Base-by-base conservation (phyloP, 2,113 vertebrate genomes). In the Tenebrosternarchus preto region DNA sequence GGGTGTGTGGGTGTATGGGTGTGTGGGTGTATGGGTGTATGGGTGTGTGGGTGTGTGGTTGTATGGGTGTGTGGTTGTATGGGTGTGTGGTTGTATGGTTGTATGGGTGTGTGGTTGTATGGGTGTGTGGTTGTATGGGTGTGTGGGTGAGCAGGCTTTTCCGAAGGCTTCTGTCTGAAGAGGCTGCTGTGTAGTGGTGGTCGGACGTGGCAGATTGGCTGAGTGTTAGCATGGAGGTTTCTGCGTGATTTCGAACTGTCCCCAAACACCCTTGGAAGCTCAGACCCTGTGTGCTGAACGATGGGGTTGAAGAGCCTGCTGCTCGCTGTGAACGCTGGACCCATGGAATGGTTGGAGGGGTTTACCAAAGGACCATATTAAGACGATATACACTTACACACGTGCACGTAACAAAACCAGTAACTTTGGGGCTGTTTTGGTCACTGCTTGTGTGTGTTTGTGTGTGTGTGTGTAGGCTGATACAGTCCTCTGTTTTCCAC, bases 401-500 rank as follows among this genome's bases (percentile, higher is more conserved):
- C 43, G 15, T 50, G 43, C 43, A 11, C 43, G 15, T 50, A 50
- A 9, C 12, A 12, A 50, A 15, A 2, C 43, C 43, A 50, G 15
- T 50, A 12, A 50, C 43, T 50, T 43, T 50, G 43, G 11, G 43
- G 43, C 43, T 50, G 43, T 50, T 50, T 50, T 1, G 43, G 43
- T 50, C 43, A 12, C 8, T 50, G 43, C 15, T 9, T 50, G 43
- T 15, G 3, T 50, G 43, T 15, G 43, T 50, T 9, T 3, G 43
- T 46, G 43, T 9, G 43, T 27, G 29, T n/a, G 61, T 59, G 63
- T 78, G 66, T 39, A 57, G 57, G 76, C 66, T 69, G n/a, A 70
- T 53, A 78, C 59, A 50, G 43, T 12, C 43, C 43, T 50, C 8
- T 50, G 43, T 50, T 50, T 50, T 12, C 11, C 43, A 36, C 43